Conservation (phyloP, 2,113 vertebrate species). For the Hassar affinis region DNA sequence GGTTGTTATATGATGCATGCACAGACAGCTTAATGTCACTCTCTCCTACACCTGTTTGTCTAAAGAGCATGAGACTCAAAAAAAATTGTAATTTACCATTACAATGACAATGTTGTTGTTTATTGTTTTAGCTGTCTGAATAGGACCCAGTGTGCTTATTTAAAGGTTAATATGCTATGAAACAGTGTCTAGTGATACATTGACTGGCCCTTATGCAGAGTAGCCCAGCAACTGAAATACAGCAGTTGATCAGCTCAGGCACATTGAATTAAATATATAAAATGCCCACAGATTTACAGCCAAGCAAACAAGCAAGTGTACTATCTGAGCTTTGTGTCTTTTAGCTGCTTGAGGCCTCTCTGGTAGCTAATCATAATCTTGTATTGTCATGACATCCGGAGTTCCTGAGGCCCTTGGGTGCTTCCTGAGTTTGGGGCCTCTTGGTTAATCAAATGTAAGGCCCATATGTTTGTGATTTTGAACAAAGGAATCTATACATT, state of each 20-base stretch:
- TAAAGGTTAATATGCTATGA: conserved; percentile 32
- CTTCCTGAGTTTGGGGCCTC: no score
- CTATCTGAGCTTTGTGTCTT: no score
- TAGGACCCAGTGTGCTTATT: neutral
- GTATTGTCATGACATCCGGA: no score
- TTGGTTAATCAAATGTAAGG: no score
- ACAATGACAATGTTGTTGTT: neutral
- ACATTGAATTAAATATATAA: conserved; percentile 2
- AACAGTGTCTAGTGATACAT: conserved; percentile 4
- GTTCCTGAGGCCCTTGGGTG: no score
- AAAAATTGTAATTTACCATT: conserved; percentile 1
- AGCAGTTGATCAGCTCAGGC: neutral
- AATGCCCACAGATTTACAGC: neutral
- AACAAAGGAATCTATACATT: no score
- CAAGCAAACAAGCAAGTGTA: neutral
- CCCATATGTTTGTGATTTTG: no score
- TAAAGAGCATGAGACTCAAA: neutral
- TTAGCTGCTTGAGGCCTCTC: no score
- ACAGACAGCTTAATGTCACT: conserved; percentile 40
- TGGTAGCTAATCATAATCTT: no score
- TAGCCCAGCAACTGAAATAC: conserved; percentile 30
- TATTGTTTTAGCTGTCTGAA: conserved; percentile 1
- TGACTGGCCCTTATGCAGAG: neutral
- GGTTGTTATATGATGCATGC: conserved; percentile 34
- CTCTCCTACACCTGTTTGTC: conserved; percentile 15